These are phyloP conservation scores for Lophotriccus pileatus DNA, from an alignment of 2,797 vertebrate species.

Conservation along the genomic window DNA sequence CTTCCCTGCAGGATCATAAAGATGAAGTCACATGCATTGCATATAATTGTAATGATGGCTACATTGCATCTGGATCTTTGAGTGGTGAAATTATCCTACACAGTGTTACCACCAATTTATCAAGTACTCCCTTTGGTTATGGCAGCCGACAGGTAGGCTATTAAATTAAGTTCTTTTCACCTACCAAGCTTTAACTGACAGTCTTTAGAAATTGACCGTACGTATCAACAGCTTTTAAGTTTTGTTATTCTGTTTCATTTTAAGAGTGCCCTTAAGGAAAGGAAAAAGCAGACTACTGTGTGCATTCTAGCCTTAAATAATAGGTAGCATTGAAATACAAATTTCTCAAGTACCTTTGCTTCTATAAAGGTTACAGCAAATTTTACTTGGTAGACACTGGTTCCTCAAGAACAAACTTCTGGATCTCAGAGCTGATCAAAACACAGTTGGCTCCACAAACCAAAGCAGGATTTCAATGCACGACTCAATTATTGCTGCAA, in stretches of 20 bases:
- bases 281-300: not conserved
- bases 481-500: fast-evolving
- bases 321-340: not conserved
- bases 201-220: not conserved
- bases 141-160: constrained; percentile 84
- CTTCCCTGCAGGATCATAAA: constrained; percentile 86
- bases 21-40: constrained; percentile 90
- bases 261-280: not conserved
- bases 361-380: not conserved
- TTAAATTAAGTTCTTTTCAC: not conserved
- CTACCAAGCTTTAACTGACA: not conserved
- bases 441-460: not conserved
- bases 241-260: not conserved
- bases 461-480: not conserved
- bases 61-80: constrained; percentile 90
- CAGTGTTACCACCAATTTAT: constrained; percentile 92
- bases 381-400: not conserved
- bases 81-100: constrained; percentile 94
- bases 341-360: not conserved
- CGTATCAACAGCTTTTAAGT: not conserved
- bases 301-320: not conserved
- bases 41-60: constrained; percentile 91
- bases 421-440: not conserved
- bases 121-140: constrained; percentile 90
- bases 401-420: not conserved